Evolutionary conservation across 2,113 vertebrate genomes (phyloP), one percentile per base, ranked within the genome.

Genomic region (Phylloscopus trochilus): DNA sequence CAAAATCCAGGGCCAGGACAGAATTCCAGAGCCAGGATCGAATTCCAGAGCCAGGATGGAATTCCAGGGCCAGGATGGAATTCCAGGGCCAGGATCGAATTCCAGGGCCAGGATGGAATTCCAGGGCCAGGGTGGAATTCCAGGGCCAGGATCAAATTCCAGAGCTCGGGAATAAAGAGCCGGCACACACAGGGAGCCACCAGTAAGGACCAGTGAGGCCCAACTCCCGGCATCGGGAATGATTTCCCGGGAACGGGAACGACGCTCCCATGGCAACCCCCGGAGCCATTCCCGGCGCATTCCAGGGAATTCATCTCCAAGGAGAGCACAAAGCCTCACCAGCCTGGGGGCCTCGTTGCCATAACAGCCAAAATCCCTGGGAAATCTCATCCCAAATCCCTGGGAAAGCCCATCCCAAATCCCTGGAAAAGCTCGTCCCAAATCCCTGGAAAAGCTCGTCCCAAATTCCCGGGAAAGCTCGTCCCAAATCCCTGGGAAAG

Each of bases 111-210:
- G n/a, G n/a, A n/a, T n/a, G n/a, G n/a, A n/a, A n/a, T n/a, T n/a
- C n/a, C n/a, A n/a, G n/a, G n/a, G n/a, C n/a, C n/a, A n/a, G n/a
- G n/a, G n/a, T n/a, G n/a, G n/a, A n/a, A n/a, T n/a, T n/a, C n/a
- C n/a, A n/a, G n/a, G n/a, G n/a, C n/a, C n/a, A n/a, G 64, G 31
- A 21, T 20, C 46, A 6, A 22, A 35, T 30, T 5, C 15, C 15
- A 0, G 49, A 18, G 31, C 15, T 7, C 0, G 15, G 62, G 75
- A 83, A 27, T 3, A 1, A 35, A 70, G 31, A 52, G 16, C 6
- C 0, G 0, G 46, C 30, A 52, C 5, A 28, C 7, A 10, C 58
- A 23, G 0, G 0, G 43, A 37, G 41, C 1, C 7, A 46, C 73
- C 64, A 37, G 78, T 13, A 52, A 27, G 83, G 83, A 80, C 53